These are phyloP conservation scores for Cynaeus angustus DNA, from an alignment of 2,888 invertebrate species.

Conservation along the genomic window DNA sequence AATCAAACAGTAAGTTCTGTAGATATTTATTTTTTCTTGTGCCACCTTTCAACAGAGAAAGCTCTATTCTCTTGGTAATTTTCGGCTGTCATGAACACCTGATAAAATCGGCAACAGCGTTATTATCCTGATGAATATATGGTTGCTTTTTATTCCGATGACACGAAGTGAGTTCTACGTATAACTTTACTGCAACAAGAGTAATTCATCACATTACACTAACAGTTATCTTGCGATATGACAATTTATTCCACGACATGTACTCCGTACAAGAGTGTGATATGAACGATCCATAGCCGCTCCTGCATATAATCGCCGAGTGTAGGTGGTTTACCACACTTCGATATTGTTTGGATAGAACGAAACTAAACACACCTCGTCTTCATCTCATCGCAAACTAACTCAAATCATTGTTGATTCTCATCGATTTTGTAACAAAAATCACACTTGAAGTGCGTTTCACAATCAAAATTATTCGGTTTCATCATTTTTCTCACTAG, in stretches of 20 bases:
- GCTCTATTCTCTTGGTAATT: conserved; percentile 17
- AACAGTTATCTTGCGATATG: conserved; percentile 31
- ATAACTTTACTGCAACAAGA: conserved; percentile 17
- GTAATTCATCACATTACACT: conserved; percentile 37
- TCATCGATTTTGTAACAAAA: conserved; percentile 16
- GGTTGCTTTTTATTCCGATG: conserved; percentile 15
- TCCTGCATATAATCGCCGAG: conserved; percentile 36
- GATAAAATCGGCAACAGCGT: conserved; percentile 25
- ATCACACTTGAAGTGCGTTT: conserved; percentile 20
- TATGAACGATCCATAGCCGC: conserved; percentile 40
- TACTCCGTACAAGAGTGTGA: conserved; percentile 26
- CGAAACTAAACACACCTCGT: conserved; percentile 33
- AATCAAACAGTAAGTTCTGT: background rate
- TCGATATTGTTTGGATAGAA: conserved; percentile 35
- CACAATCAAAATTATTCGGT: conserved; percentile 27
- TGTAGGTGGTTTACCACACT: conserved; percentile 45
- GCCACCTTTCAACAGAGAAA: conserved; percentile 11
- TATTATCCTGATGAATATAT: conserved; percentile 17
- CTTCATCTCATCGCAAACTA: conserved; percentile 19
- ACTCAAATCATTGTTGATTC: conserved; percentile 13
- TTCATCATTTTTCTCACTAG: conserved; percentile 17
- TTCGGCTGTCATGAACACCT: conserved; percentile 27
- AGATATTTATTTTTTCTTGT: background rate
- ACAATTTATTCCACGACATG: conserved; percentile 40
- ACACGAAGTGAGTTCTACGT: conserved; percentile 16